Conservation (phyloP, 92 coral and sea anemone species). For the Bergia puertoricense region DNA sequence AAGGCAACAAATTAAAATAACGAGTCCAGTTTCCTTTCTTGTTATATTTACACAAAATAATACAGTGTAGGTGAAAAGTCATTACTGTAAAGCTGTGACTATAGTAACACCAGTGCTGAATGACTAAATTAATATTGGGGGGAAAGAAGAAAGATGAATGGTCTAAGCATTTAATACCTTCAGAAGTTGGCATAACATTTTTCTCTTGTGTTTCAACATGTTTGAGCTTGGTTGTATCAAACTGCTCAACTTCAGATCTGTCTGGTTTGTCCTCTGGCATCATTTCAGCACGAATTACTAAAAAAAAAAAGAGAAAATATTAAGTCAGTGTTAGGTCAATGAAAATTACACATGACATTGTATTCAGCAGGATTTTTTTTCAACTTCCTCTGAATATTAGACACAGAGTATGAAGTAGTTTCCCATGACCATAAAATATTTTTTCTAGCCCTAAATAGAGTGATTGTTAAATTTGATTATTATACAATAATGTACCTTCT, state of each 20-base stretch:
- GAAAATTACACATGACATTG: too few relatives aligned
- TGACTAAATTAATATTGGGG: too few relatives aligned
- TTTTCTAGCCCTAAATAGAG: not conserved
- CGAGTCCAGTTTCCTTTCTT: too few relatives aligned
- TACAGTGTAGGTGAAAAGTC: too few relatives aligned
- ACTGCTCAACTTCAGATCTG: slow-evolving; percentile 70
- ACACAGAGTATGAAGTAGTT: not conserved
- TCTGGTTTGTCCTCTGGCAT: slow-evolving; percentile 83
- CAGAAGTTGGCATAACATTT: slow-evolving; percentile 86
- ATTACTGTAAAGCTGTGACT: too few relatives aligned
- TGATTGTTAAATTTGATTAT: too few relatives aligned
- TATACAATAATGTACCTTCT: not conserved
- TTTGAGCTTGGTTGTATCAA: slow-evolving; percentile 85
- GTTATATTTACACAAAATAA: too few relatives aligned
- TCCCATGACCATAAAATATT: not conserved
- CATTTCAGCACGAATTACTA: slow-evolving; percentile 50
- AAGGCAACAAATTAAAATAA: too few relatives aligned
- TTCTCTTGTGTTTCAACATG: slow-evolving; percentile 88
- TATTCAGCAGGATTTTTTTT: not conserved
- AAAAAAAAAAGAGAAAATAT: not conserved
- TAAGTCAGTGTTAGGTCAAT: too few relatives aligned
- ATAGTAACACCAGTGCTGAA: too few relatives aligned
- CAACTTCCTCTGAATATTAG: not conserved
- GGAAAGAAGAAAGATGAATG: not conserved
- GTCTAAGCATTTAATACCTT: slow-evolving; percentile 56